These are phyloP conservation scores for Thunnus albacares DNA, from an alignment of 2,797 vertebrate genomes.

Conservation along the genomic window DNA sequence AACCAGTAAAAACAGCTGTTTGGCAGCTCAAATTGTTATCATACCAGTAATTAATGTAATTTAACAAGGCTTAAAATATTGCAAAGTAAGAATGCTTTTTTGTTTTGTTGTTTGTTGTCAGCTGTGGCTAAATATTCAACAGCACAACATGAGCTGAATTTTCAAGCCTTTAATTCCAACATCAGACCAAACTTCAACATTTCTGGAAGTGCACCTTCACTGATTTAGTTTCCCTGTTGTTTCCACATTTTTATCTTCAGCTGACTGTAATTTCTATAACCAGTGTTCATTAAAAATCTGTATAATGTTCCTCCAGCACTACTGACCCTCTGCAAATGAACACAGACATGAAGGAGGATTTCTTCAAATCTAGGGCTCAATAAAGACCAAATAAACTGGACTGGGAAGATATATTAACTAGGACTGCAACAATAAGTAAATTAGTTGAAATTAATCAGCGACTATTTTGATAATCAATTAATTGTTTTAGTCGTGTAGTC, in stretches of 20 bases:
- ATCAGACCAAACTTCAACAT: neutral
- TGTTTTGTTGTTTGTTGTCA: neutral
- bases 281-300: neutral
- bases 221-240: neutral
- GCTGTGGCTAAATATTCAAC: neutral
- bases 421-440: too few relatives aligned
- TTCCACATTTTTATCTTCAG: neutral
- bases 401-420: too few relatives aligned
- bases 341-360: neutral
- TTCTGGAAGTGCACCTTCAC: neutral
- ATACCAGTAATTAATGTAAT: neutral
- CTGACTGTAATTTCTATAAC: too few relatives aligned
- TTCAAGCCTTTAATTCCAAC: too few relatives aligned
- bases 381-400: too few relatives aligned
- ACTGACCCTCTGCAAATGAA: neutral
- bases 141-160: neutral
- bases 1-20: neutral
- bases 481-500: too few relatives aligned
- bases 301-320: too few relatives aligned
- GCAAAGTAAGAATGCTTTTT: too few relatives aligned
- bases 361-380: too few relatives aligned
- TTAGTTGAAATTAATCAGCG: too few relatives aligned
- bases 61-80: too few relatives aligned
- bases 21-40: neutral
- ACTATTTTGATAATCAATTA: too few relatives aligned